Base-by-base conservation (phyloP, 2,888 invertebrate genomes). In the Sphecodes monilicornis region DNA sequence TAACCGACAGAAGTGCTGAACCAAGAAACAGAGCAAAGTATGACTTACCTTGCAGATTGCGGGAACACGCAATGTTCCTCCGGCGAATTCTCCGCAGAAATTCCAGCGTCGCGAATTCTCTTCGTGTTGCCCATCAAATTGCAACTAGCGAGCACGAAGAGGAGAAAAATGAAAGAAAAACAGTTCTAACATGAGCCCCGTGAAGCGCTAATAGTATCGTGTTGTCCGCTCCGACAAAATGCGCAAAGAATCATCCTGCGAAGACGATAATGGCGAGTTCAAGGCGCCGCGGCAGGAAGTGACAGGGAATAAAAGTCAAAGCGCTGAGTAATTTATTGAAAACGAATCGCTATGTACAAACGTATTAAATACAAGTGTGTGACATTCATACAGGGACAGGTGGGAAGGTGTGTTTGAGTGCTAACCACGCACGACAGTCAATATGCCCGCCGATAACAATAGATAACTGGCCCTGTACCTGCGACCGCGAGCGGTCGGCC, bases 271-370 rank as follows among this genome's bases (percentile, higher is more conserved):
- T 11, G 1, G n/a, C 54, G n/a, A n/a, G 3, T 54, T n/a, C n/a
- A n/a, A 11, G 54, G 54, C n/a, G n/a, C 3, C 54, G 54, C 54
- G n/a, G 54, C 26, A 76, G 68, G 76, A 32, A 50, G 50, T 32
- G 68, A 76, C 43, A 50, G 46, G 76, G 70, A 60, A 72, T 80
- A 90, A 88, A 89, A 90, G 89, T 93, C 90, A 91, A 93, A 93
- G 93, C 93, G 89, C 92, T 88, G 91, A 92, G 89, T 93, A 92
- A 93, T 68, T 93, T 93, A 93, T 93, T 93, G 92, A 93, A 92
- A 93, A 92, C 90, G 90, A 90, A 92, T 92, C 78, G 85, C 91
- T 93, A 93, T 93, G 91, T 93, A 93, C 92, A 93, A 93, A 93
- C 91, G 93, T 93, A 93, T 92, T 93, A 91, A 93, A 93, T 92